Conservation (phyloP, 2,888 invertebrate species). For the Archips xylosteana region DNA sequence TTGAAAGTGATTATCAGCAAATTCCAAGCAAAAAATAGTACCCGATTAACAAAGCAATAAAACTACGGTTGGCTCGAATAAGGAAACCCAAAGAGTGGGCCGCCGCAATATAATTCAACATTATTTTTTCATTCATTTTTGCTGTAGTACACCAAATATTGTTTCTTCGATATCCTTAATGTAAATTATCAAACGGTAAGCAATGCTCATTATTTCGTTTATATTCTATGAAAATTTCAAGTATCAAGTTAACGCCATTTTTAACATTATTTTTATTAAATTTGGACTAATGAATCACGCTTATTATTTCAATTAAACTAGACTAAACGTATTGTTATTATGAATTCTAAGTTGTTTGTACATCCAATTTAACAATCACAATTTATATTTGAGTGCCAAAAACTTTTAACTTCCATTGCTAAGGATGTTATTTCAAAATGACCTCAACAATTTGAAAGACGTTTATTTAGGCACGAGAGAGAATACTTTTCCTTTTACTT, state of each 20-base stretch:
- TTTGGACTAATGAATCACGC: too few relatives aligned
- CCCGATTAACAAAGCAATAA: conserved; percentile 70
- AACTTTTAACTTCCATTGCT: background rate
- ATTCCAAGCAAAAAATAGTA: conserved; percentile 73
- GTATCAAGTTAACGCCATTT: too few relatives aligned
- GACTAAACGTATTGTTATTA: background rate
- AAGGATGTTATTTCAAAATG: conserved; percentile 26
- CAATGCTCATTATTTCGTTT: too few relatives aligned
- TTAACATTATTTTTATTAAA: too few relatives aligned
- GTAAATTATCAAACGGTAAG: too few relatives aligned
- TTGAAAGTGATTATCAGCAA: conserved; percentile 78
- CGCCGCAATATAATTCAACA: conserved; percentile 17
- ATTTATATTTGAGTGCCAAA: conserved; percentile 21
- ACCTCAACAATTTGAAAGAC: conserved; percentile 37
- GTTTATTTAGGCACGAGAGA: conserved; percentile 37
- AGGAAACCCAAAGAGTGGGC: conserved; percentile 41
- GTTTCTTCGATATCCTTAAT: too few relatives aligned
- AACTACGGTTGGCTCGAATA: conserved; percentile 52
- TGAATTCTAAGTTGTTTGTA: background rate
- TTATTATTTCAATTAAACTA: background rate
- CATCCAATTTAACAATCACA: background rate
- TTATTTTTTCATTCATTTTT: conserved; percentile 40
- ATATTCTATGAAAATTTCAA: too few relatives aligned
- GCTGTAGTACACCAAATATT: too few relatives aligned
- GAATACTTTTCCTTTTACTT: conserved; percentile 42